These are phyloP conservation scores for Hydrophis major DNA, from an alignment of 2,797 vertebrate genomes.

Conservation along the genomic window DNA sequence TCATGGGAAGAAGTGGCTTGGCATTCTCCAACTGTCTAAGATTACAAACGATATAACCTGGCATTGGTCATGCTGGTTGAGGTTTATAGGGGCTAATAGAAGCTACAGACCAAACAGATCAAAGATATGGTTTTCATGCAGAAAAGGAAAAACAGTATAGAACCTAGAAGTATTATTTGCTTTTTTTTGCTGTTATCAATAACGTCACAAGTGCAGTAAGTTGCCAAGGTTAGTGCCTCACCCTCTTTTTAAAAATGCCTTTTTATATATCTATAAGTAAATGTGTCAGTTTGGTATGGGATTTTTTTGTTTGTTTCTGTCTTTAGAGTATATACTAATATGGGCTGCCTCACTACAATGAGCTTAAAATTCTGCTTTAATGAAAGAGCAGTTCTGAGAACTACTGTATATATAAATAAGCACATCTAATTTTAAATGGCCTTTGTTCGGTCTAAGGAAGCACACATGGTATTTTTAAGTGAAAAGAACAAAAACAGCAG, in stretches of 20 bases:
- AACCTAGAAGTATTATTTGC: not conserved
- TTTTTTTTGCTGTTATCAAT: not conserved
- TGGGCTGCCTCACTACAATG: not conserved
- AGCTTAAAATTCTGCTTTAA: not conserved
- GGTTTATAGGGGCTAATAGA: not conserved
- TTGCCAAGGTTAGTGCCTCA: not conserved
- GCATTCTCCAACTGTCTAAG: not conserved
- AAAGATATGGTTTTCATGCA: not conserved
- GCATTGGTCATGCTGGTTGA: not conserved
- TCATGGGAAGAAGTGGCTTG: not conserved
- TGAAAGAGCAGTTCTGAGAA: not conserved
- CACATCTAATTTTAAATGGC: constrained; percentile 28
- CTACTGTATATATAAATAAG: constrained; percentile 9
- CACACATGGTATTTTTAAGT: not conserved
- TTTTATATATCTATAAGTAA: not conserved
- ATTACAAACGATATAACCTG: not conserved
- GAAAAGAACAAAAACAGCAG: not conserved
- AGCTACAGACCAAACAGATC: not conserved
- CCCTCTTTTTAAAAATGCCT: not conserved
- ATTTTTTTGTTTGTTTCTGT: not conserved
- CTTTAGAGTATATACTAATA: not conserved
- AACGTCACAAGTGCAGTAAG: not conserved
- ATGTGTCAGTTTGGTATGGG: not conserved
- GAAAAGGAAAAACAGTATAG: not conserved
- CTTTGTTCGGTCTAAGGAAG: constrained; percentile 7